phyloP scores from a whole-genome alignment of 2,797 vertebrate genomes.

The Lemur catta region DNA sequence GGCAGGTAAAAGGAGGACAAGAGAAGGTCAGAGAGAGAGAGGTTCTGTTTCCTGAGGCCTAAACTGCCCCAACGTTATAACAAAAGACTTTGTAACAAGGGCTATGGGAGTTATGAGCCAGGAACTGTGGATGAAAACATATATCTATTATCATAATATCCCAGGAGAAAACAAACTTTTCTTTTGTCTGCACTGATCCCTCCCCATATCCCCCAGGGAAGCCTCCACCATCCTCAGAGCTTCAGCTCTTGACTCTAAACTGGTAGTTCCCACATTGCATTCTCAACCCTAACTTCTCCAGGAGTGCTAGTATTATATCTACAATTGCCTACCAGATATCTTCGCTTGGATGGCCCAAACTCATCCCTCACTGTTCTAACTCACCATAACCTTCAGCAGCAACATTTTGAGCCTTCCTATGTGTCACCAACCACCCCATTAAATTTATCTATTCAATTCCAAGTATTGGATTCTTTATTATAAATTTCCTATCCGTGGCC shows the following conservation, averaged over 20 bases:
- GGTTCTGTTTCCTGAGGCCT: no score
- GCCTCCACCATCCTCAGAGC: background rate
- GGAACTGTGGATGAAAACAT: no score
- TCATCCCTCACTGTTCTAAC: background rate
- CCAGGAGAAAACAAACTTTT: background rate
- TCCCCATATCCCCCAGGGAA: background rate
- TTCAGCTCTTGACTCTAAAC: background rate
- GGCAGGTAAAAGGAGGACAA: no score
- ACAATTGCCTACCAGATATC: background rate
- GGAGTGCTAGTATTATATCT: background rate
- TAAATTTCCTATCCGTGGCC: background rate
- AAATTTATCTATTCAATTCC: background rate
- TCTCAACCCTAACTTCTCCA: background rate
- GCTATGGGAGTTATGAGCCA: no score
- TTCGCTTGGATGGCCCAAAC: background rate
- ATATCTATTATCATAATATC: no score
- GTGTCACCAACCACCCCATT: background rate
- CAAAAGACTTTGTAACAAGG: no score
- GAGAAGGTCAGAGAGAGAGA: no score
- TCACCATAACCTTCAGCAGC: background rate
- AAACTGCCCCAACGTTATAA: no score
- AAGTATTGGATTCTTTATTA: background rate
- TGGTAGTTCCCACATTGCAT: background rate
- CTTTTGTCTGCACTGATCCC: background rate
- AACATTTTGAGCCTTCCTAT: background rate